phyloP scores from a whole-genome alignment of 2,113 vertebrate species.

The Cyanistes caeruleus region DNA sequence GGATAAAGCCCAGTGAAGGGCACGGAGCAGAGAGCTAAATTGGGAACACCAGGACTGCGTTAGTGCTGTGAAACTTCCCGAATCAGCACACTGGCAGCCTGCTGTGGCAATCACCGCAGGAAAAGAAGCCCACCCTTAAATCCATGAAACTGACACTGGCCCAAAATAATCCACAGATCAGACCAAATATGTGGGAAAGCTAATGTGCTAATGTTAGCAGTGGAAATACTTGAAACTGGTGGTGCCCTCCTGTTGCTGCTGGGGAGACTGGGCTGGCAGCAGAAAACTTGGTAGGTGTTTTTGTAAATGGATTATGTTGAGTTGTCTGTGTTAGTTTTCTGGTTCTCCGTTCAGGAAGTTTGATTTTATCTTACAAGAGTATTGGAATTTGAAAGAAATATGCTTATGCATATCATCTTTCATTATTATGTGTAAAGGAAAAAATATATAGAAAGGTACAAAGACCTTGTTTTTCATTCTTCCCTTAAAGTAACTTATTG shows the following conservation, averaged over 20 bases:
- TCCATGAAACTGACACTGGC: neutral
- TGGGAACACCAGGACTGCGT: neutral
- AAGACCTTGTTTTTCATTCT: neutral
- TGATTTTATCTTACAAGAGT: neutral
- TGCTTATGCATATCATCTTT: neutral
- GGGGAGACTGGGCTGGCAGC: neutral
- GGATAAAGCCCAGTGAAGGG: constrained; percentile 26
- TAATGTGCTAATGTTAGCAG: neutral
- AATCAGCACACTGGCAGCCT: constrained; percentile 32
- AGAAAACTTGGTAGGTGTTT: neutral
- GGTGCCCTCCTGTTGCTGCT: neutral
- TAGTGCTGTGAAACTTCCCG: constrained; percentile 13
- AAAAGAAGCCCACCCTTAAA: constrained; percentile 29
- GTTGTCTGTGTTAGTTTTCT: neutral
- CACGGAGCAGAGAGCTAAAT: neutral
- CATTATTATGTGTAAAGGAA: neutral
- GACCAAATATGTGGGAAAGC: neutral
- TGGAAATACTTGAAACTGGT: neutral
- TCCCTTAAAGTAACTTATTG: neutral
- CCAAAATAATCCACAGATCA: neutral
- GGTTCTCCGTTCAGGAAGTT: neutral
- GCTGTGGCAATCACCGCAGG: neutral
- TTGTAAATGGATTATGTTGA: neutral
- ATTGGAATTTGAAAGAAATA: neutral
- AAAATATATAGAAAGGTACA: neutral